Base-by-base conservation (phyloP, 2,113 vertebrate species). In the Silurus asotus region DNA sequence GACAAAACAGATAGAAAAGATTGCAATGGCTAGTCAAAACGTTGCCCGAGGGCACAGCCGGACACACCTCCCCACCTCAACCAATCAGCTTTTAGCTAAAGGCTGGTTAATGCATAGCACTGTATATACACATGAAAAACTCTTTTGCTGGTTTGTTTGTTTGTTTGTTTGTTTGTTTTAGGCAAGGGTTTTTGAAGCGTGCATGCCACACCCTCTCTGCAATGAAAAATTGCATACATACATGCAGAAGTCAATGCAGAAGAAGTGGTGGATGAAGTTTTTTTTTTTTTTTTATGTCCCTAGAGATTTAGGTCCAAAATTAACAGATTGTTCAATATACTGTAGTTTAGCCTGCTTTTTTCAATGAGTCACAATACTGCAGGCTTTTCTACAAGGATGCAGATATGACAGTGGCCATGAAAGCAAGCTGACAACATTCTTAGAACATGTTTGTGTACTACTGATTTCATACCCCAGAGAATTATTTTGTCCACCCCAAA, bases 271-370 rank as follows among this genome's bases (percentile, higher is more conserved):
- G 49, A 76, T n/a, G 49, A 53, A 76, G 49, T 48, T 49, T 15
- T 45, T 48, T 19, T 69, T 37, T 74, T 74, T 51, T 13, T 13
- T 25, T 15, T 2, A 25, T 25, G 51, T 77, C 74, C 74, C 49
- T 25, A 8, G 74, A 77, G 74, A 55, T 55, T 77, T 55, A 77
- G 55, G 51, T 77, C 74, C 74, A 77, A 77, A 77, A n/a, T 77
- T 77, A 55, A 53, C 74, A 77, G 23, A 77, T 77, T 77, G 74
- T 55, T 77, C 74, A 77, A 55, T 77, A 77, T 6, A 55, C 23
- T 25, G 25, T 55, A 8, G 1, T 77, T 51, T 6, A 4, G 23
- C 49, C 74, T 17, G 74, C 51, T 51, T 51, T 51, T 67, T 25
- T 15, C 53, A 55, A 76, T 15, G 23, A 55, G 11, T 23, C 20